Evolutionary conservation across 1,140 invertebrate species (phyloP).

Genomic region (Drosophila repleta): DNA sequence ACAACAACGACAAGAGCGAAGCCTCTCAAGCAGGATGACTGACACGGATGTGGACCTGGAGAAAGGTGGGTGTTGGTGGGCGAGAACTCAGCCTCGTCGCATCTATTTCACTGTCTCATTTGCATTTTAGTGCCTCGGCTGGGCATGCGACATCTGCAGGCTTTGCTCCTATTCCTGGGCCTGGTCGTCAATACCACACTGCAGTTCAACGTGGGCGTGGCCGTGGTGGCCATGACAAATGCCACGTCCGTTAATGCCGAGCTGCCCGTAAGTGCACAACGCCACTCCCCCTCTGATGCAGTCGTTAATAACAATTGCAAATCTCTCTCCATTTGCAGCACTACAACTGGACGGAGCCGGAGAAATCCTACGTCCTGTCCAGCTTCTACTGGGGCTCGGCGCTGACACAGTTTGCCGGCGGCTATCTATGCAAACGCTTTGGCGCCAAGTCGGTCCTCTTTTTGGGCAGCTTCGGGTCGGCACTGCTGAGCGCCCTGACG

Average conservation of each 20-base stretch:
- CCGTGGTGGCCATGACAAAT: slow-evolving; percentile 85
- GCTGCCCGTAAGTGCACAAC: slow-evolving; percentile 71
- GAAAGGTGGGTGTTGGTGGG: slow-evolving; percentile 46
- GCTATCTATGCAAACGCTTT: slow-evolving; percentile 83
- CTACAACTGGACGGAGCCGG: slow-evolving; percentile 85
- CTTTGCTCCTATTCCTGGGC: slow-evolving; percentile 86
- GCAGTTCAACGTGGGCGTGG: slow-evolving; percentile 88
- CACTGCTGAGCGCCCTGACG: slow-evolving; percentile 85
- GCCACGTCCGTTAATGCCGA: slow-evolving; percentile 53
- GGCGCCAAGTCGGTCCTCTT: slow-evolving; percentile 88
- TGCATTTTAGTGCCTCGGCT: slow-evolving; percentile 75
- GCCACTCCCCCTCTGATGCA: background rate
- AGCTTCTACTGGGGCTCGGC: slow-evolving; percentile 87
- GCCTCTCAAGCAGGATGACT: slow-evolving; percentile 6
- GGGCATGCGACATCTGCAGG: slow-evolving; percentile 88
- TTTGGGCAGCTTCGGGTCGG: slow-evolving; percentile 85
- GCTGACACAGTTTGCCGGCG: slow-evolving; percentile 70
- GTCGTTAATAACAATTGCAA: background rate
- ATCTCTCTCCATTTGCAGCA: slow-evolving; percentile 41
- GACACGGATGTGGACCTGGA: slow-evolving; percentile 47
- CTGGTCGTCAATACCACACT: slow-evolving; percentile 87
- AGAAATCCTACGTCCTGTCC: slow-evolving; percentile 86
- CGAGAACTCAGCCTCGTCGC: too few species aligned
- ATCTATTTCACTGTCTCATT: slow-evolving; percentile 15
- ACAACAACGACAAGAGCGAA: background rate